phyloP scores from a whole-genome alignment of 2,888 invertebrate species.

The Andricus curvator region DNA sequence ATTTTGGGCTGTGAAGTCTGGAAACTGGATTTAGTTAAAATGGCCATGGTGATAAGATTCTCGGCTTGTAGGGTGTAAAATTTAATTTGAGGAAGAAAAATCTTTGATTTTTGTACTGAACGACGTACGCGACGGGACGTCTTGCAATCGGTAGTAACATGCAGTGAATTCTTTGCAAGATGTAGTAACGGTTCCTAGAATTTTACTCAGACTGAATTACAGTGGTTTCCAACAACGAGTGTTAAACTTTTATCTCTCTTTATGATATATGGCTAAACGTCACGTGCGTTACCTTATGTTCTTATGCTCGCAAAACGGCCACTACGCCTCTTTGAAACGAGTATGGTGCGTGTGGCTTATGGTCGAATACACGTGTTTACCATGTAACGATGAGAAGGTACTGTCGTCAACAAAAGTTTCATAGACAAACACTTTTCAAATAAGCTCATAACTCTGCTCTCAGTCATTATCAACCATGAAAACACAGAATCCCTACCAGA shows the following conservation, averaged over 20 bases:
- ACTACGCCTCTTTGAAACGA: constrained; percentile 54
- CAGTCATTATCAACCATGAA: background rate
- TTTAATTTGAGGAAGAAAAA: background rate
- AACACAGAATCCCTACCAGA: background rate
- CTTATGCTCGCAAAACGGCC: constrained; percentile 48
- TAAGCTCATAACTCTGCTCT: background rate
- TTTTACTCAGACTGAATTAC: constrained; percentile 48
- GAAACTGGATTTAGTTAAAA: background rate
- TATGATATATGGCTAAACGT: constrained; percentile 59
- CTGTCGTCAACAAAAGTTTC: constrained; percentile 55
- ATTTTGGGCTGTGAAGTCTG: no score
- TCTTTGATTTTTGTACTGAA: background rate
- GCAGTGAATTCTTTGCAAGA: constrained; percentile 24
- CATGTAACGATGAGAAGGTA: constrained; percentile 33
- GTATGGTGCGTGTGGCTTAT: constrained; percentile 45
- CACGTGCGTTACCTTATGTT: constrained; percentile 50
- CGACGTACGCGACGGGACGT: constrained; percentile 6
- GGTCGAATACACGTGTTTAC: constrained; percentile 33
- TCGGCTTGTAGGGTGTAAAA: background rate
- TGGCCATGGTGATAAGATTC: background rate
- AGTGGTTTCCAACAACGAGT: constrained; percentile 57
- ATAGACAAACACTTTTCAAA: constrained; percentile 28
- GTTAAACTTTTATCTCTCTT: constrained; percentile 56
- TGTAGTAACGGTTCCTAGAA: constrained; percentile 35
- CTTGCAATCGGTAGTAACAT: constrained; percentile 37